Conservation (phyloP, 2,797 vertebrate genomes). For the Ctenochaetus hawaiiensis region DNA sequence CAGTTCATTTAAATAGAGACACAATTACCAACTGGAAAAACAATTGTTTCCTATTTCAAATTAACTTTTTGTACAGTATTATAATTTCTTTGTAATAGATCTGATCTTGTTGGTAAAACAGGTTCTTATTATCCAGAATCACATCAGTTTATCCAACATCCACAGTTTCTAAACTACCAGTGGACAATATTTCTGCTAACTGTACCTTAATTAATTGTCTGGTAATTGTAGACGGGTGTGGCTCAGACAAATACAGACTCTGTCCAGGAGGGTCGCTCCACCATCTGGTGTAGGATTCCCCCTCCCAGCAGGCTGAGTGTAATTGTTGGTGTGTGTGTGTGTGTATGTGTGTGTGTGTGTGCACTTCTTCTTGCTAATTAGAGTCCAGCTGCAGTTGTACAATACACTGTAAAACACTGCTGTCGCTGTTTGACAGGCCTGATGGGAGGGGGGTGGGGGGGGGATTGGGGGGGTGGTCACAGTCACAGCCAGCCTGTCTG, state of each 20-base stretch:
- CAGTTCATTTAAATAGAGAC: slow-evolving; percentile 1
- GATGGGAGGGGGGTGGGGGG: neutral
- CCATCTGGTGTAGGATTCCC: slow-evolving; percentile 86
- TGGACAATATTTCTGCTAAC: neutral
- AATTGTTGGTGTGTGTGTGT: slow-evolving; percentile 28
- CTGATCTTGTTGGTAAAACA: slow-evolving; percentile 6
- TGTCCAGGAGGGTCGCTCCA: slow-evolving; percentile 78
- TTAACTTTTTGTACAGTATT: neutral
- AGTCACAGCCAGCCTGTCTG: slow-evolving; percentile 36
- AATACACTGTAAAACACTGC: slow-evolving; percentile 58
- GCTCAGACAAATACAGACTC: slow-evolving; percentile 69
- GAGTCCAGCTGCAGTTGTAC: slow-evolving; percentile 65
- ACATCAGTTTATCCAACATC: neutral
- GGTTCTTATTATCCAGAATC: neutral
- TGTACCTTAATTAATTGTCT: slow-evolving; percentile 59
- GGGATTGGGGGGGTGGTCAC: slow-evolving; percentile 22
- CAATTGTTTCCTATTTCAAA: neutral
- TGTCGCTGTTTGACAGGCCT: slow-evolving; percentile 54
- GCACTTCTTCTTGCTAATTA: slow-evolving; percentile 74
- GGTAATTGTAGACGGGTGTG: slow-evolving; percentile 68
- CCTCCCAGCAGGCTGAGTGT: slow-evolving; percentile 71
- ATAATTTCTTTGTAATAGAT: neutral
- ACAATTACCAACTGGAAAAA: neutral
- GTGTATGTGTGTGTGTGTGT: slow-evolving; percentile 21
- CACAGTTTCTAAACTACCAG: neutral